A percentile compares a stretch with the other conserved stretches of the same genome.
These are phyloP conservation scores for Chaenocephalus aceratus DNA, from an alignment of 2,113 vertebrate species.

Conservation along the genomic window DNA sequence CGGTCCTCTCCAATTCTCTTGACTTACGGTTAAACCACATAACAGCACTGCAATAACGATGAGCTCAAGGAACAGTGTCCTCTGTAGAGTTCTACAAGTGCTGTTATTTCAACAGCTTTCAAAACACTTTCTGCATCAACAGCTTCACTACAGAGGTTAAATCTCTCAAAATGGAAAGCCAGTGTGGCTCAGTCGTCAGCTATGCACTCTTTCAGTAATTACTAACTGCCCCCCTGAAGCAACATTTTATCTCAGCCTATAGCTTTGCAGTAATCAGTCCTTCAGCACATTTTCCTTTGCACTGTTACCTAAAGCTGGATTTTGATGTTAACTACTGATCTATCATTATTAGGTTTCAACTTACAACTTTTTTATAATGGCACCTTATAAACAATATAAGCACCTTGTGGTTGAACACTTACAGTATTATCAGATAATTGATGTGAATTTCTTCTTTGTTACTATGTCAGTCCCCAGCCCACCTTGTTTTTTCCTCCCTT, in stretches of 20 bases:
- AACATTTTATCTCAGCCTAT: conserved; percentile 37
- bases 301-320: conserved; percentile 13
- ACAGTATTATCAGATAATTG: background rate
- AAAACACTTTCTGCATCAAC: conserved; percentile 15
- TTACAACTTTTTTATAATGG: background rate
- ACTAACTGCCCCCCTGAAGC: conserved; percentile 17
- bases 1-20: background rate
- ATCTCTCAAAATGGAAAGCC: conserved; percentile 39
- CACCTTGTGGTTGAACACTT: background rate
- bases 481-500: conserved; percentile 24
- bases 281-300: background rate
- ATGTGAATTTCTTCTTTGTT: conserved; percentile 2
- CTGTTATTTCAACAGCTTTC: conserved; percentile 40
- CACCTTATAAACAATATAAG: conserved; percentile 3
- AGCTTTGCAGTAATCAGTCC: conserved; percentile 20
- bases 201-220: conserved; percentile 35
- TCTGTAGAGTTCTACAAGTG: conserved; percentile 32
- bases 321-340: background rate
- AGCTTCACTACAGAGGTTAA: conserved; percentile 21
- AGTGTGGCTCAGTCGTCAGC: conserved; percentile 21
- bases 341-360: background rate
- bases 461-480: background rate
- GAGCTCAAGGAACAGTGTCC: conserved; percentile 25
- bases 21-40: conserved; percentile 23
- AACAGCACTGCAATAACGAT: conserved; percentile 24